A percentile compares a stretch with the other conserved stretches of the same genome.
Evolutionary conservation across 2,113 vertebrate species (phyloP).

Genomic region (Rhabdornis inornatus): DNA sequence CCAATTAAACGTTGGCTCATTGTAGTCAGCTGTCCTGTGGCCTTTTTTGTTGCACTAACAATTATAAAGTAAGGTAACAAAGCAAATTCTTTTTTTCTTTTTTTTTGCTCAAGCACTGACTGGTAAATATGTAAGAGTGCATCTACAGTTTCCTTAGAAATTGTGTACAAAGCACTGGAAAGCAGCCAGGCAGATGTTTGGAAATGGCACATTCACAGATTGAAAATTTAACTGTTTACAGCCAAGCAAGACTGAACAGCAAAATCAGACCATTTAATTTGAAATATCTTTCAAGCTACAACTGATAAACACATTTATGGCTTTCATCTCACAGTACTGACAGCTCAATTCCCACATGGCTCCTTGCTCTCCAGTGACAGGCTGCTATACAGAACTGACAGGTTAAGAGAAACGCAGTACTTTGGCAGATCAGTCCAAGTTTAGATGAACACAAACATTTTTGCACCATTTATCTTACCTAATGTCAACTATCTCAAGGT

Average conservation of each 20-base stretch:
- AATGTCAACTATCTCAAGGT: neutral
- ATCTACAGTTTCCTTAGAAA: neutral
- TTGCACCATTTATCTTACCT: neutral
- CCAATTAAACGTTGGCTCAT: neutral
- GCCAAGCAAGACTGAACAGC: neutral
- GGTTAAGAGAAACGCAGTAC: neutral
- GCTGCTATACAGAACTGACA: neutral
- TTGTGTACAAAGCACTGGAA: neutral
- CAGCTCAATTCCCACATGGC: neutral
- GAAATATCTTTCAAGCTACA: neutral
- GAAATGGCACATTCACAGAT: neutral
- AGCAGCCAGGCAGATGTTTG: slow-evolving; percentile 15
- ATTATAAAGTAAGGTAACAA: neutral
- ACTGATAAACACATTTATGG: neutral
- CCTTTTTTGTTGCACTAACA: neutral
- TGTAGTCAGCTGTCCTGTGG: neutral
- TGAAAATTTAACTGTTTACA: slow-evolving; percentile 13
- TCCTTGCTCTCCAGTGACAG: neutral
- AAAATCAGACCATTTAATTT: neutral
- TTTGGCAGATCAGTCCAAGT: neutral
- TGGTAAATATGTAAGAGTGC: neutral
- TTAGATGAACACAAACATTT: neutral
- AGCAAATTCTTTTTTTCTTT: neutral
- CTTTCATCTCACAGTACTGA: neutral
- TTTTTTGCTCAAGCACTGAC: neutral